phyloP scores from a whole-genome alignment of 2,888 invertebrate species.

The Eucera pruinosa region DNA sequence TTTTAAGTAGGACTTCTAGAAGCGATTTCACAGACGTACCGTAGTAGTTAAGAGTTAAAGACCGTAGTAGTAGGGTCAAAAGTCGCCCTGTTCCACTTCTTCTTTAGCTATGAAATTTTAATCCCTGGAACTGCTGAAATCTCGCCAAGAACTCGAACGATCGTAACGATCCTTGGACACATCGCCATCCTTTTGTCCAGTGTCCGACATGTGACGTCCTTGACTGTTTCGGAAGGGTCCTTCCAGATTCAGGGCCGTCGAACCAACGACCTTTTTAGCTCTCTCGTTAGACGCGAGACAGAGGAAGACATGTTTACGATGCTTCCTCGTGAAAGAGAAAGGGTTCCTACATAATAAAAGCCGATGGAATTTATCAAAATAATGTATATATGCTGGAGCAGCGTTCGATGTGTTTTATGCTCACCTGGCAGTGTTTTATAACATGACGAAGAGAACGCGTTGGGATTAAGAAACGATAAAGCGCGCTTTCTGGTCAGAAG shows the following conservation, averaged over 20 bases:
- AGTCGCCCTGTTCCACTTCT: too few species aligned
- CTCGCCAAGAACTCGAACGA: neutral
- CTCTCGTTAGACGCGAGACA: conserved; percentile 26
- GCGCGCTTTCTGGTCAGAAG: too few species aligned
- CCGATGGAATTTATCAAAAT: conserved; percentile 46
- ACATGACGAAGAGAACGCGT: neutral
- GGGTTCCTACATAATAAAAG: neutral
- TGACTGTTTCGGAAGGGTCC: conserved; percentile 1
- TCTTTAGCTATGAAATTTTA: too few species aligned
- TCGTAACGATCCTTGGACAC: conserved; percentile 1
- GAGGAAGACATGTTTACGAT: conserved; percentile 17
- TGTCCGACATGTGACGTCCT: conserved; percentile 18
- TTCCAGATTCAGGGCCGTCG: conserved; percentile 17
- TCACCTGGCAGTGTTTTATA: conserved; percentile 19
- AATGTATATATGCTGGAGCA: neutral
- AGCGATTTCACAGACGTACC: too few species aligned
- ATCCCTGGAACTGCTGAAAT: neutral
- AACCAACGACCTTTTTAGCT: conserved; percentile 15
- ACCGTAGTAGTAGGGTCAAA: too few species aligned
- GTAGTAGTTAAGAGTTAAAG: too few species aligned
- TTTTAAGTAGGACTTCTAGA: too few species aligned
- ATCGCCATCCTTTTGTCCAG: neutral
- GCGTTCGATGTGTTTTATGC: neutral
- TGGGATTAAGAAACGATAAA: conserved; percentile 32
- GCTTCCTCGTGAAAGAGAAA: conserved; percentile 3